Evolutionary conservation across 2,888 invertebrate species (phyloP).

Genomic region (Ganaspis brasiliensis): DNA sequence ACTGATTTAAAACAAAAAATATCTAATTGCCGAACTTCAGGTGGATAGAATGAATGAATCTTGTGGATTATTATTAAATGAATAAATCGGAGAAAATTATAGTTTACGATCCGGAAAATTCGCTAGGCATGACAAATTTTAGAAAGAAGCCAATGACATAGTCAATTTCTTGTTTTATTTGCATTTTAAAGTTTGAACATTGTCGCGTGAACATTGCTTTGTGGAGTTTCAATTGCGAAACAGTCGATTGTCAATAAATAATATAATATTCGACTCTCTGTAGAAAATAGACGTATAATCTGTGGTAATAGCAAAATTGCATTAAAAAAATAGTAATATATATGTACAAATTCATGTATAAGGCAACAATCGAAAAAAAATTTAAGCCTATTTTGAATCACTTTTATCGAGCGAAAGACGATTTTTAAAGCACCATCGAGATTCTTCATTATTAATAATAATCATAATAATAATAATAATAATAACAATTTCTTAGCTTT

Average conservation of each 20-base stretch:
- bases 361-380: background rate
- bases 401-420: slow-evolving; percentile 18
- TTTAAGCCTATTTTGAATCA: background rate
- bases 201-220: background rate
- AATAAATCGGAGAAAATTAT: no score
- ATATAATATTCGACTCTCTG: slow-evolving; percentile 4
- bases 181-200: background rate
- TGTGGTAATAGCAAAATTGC: slow-evolving; percentile 21
- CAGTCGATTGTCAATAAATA: slow-evolving; percentile 16
- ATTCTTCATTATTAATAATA: background rate
- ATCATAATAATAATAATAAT: background rate
- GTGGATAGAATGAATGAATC: no score
- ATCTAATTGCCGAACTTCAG: no score
- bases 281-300: slow-evolving; percentile 31
- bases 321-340: slow-evolving; percentile 38
- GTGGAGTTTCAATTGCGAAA: slow-evolving; percentile 15
- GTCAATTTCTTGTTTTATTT: slow-evolving; percentile 24
- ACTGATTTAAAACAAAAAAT: no score
- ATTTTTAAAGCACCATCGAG: slow-evolving; percentile 26
- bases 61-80: no score
- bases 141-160: no score
- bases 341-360: slow-evolving; percentile 36
- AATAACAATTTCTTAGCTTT: no score
- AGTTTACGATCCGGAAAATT: no score
- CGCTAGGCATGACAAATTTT: no score